Evolutionary conservation across 1,140 invertebrate genomes (phyloP).

Genomic region (Pseudomyrmex gracilis): DNA sequence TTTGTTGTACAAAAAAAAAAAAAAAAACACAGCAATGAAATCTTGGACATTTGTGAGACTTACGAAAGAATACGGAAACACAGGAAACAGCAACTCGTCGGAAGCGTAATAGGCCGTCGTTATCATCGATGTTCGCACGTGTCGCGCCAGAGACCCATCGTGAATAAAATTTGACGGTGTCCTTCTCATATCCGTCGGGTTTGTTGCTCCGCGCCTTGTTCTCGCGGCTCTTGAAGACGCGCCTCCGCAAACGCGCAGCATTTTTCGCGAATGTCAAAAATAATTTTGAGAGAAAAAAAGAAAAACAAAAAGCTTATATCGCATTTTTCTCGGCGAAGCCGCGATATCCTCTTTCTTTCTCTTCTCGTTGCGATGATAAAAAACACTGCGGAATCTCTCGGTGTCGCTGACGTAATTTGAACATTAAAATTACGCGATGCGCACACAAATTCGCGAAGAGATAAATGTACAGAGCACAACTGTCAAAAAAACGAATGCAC

Average conservation of each 20-base stretch:
- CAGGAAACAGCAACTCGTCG: neutral
- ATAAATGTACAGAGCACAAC: neutral
- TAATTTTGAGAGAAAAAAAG: neutral
- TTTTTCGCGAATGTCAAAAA: constrained; percentile 51
- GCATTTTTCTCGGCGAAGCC: neutral
- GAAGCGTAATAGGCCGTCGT: neutral
- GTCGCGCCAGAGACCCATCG: constrained; percentile 33
- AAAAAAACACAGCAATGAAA: too few species aligned
- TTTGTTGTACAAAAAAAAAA: too few species aligned
- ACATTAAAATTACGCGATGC: constrained; percentile 6
- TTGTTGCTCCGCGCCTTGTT: constrained; percentile 50
- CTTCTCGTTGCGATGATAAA: neutral
- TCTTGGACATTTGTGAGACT: constrained; percentile 1
- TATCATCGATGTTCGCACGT: neutral
- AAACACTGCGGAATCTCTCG: neutral
- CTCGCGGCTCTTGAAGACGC: constrained; percentile 51
- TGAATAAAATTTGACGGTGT: constrained; percentile 51
- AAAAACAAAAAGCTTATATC: constrained; percentile 10
- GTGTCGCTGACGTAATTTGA: constrained; percentile 28
- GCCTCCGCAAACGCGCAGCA: constrained; percentile 66
- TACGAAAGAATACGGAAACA: constrained; percentile 10
- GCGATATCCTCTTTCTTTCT: neutral
- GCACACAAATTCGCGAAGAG: neutral
- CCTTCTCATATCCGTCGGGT: constrained; percentile 61
- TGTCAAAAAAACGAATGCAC: neutral